Evolutionary conservation across 2,888 invertebrate species (phyloP).

Genomic region (Morinoia aosen): DNA sequence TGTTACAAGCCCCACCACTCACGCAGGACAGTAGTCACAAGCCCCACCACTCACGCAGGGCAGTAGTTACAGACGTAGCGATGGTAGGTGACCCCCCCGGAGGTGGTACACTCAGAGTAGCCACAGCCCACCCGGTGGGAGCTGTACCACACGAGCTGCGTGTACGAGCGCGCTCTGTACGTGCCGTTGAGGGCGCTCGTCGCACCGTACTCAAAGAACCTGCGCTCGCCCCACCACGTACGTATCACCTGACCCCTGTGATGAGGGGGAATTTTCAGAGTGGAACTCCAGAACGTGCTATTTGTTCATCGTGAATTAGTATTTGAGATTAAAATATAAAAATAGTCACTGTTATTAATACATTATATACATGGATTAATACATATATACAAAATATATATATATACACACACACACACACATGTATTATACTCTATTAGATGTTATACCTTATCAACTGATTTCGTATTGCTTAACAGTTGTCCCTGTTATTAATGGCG

Average conservation of each 20-base stretch:
- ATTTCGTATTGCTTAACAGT: too few relatives aligned
- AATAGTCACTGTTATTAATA: too few relatives aligned
- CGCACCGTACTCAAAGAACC: constrained; percentile 81
- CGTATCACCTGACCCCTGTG: constrained; percentile 59
- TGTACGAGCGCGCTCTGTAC: constrained; percentile 82
- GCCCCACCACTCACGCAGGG: constrained; percentile 79
- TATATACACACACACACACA: too few relatives aligned
- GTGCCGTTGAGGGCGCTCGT: constrained; percentile 75
- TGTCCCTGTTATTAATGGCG: too few relatives aligned
- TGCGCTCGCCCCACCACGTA: constrained; percentile 81
- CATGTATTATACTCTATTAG: too few relatives aligned
- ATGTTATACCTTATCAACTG: too few relatives aligned
- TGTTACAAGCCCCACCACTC: neutral
- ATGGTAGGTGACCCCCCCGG: constrained; percentile 75
- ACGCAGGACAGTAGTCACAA: neutral
- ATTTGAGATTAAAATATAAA: too few relatives aligned
- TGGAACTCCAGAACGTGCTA: neutral
- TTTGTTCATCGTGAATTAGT: too few relatives aligned
- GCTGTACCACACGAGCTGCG: constrained; percentile 86
- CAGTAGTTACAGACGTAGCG: constrained; percentile 89
- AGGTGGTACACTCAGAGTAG: constrained; percentile 77
- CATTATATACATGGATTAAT: too few relatives aligned
- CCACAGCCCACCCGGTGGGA: constrained; percentile 86
- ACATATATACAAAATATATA: too few relatives aligned
- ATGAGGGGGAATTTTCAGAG: neutral